A percentile compares a stretch with the other conserved stretches of the same genome.
Evolutionary conservation across 2,113 vertebrate species (phyloP).

Genomic region (Tricholaema leucomelas): DNA sequence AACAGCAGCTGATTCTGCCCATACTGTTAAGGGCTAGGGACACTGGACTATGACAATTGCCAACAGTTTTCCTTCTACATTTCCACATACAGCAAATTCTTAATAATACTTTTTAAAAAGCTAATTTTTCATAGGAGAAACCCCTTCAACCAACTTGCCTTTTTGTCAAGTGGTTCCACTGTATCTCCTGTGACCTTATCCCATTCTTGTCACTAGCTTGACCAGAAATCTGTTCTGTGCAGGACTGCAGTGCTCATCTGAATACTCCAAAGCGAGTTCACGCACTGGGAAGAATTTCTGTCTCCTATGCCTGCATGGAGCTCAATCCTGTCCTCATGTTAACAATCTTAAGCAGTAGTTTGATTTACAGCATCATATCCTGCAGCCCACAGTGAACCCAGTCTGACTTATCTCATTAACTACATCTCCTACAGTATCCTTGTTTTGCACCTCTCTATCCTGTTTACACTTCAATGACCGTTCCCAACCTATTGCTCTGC

Average conservation of each 20-base stretch:
- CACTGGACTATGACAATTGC: neutral
- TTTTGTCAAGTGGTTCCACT: neutral
- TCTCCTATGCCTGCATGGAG: neutral
- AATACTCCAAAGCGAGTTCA: neutral
- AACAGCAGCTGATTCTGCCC: too few relatives aligned
- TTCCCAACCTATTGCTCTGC: neutral
- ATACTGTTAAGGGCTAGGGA: too few relatives aligned
- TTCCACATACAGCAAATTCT: neutral
- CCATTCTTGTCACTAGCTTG: neutral
- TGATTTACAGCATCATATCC: accelerated
- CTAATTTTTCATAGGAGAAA: neutral
- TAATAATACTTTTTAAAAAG: neutral
- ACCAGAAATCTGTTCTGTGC: accelerated
- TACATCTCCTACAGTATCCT: neutral
- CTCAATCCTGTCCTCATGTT: accelerated
- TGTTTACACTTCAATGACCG: accelerated
- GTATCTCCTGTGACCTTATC: neutral
- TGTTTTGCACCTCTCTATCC: neutral
- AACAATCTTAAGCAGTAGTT: neutral
- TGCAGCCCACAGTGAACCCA: neutral
- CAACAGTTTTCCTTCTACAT: neutral
- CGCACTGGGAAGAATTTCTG: neutral
- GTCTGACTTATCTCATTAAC: neutral
- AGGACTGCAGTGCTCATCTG: accelerated
- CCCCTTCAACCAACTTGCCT: neutral